Evolutionary conservation across 2,888 invertebrate genomes (phyloP).

Genomic region (Lepidocyrtinus sp.): DNA sequence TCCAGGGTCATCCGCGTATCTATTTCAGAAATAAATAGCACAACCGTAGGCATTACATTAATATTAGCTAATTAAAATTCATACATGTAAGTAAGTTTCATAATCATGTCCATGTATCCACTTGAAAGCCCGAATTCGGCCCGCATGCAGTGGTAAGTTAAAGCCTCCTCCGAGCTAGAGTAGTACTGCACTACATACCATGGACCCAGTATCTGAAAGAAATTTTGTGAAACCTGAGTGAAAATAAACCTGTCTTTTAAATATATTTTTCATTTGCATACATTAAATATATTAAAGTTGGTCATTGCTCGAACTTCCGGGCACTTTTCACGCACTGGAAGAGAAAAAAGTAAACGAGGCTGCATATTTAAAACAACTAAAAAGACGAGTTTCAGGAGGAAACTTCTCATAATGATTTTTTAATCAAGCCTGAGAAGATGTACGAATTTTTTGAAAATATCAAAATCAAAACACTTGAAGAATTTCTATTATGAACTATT

Average conservation of each 20-base stretch:
- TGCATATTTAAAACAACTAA: not conserved
- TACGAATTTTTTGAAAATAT: not conserved
- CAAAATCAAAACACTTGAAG: not conserved
- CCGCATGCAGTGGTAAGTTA: slow-evolving; percentile 89
- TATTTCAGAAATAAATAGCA: slow-evolving; percentile 25
- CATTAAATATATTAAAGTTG: slow-evolving; percentile 85
- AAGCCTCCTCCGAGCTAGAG: slow-evolving; percentile 88
- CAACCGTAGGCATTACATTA: slow-evolving; percentile 2
- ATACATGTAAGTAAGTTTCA: slow-evolving; percentile 88
- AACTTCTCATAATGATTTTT: not conserved
- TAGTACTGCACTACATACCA: slow-evolving; percentile 93
- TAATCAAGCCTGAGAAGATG: not conserved
- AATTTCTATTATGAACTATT: not conserved
- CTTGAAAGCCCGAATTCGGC: slow-evolving; percentile 75
- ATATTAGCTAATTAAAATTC: slow-evolving; percentile 1
- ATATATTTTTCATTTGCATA: slow-evolving; percentile 71
- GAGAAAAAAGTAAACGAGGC: not conserved
- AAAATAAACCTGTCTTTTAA: not conserved
- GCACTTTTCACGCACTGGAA: slow-evolving; percentile 73
- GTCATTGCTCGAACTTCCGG: slow-evolving; percentile 84
- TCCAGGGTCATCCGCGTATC: slow-evolving; percentile 85
- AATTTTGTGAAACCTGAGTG: not conserved
- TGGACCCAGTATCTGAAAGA: slow-evolving; percentile 81
- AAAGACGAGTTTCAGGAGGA: not conserved
- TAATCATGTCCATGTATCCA: slow-evolving; percentile 80